A percentile compares a stretch with the other conserved stretches of the same genome.
These are phyloP conservation scores for Rhopalosiphum maidis DNA, from an alignment of 1,140 invertebrate genomes.

Conservation along the genomic window DNA sequence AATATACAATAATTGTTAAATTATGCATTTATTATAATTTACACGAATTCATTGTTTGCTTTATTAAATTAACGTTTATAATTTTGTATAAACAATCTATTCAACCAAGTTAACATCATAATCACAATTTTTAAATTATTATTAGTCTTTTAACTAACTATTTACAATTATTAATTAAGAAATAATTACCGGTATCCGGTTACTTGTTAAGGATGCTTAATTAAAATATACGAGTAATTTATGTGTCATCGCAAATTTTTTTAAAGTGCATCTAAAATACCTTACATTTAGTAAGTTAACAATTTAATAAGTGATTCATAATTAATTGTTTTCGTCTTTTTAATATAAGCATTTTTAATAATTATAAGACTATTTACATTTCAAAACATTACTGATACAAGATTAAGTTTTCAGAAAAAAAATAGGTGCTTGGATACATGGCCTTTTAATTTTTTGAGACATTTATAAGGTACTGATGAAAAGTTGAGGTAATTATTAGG, in stretches of 20 bases:
- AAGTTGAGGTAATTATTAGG: constrained; percentile 44
- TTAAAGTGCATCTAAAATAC: background rate
- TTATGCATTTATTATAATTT: background rate
- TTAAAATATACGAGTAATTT: background rate
- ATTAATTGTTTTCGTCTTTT: background rate
- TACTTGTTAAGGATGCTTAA: background rate
- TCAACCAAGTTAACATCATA: background rate
- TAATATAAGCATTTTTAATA: background rate
- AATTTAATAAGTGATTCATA: background rate
- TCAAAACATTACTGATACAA: background rate
- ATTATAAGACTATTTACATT: background rate
- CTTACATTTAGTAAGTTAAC: background rate
- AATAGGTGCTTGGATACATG: background rate
- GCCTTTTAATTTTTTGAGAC: background rate
- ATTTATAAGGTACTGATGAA: background rate
- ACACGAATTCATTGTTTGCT: background rate
- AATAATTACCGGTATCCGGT: background rate
- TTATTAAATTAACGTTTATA: background rate
- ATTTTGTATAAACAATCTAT: background rate
- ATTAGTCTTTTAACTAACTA: background rate
- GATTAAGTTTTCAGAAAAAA: background rate
- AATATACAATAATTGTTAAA: background rate
- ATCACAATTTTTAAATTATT: background rate
- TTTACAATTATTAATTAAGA: background rate
- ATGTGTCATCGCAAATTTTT: background rate